Conservation (phyloP, 2,888 invertebrate species). For the Lottia scabra region DNA sequence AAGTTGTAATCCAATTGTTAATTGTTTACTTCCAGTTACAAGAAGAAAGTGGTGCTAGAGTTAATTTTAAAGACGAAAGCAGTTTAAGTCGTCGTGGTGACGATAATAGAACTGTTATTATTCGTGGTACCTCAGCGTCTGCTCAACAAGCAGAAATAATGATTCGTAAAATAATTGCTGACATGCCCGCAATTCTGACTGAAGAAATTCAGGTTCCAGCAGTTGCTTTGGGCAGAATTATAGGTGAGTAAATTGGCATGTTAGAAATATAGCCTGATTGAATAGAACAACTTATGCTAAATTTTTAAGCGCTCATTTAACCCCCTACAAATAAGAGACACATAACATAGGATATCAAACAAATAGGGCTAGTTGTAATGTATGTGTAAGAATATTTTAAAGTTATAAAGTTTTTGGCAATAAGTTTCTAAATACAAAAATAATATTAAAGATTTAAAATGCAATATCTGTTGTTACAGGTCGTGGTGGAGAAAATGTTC, state of each 20-base stretch:
- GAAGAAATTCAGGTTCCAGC: slow-evolving; percentile 78
- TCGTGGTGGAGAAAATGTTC: slow-evolving; percentile 79
- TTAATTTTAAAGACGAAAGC: slow-evolving; percentile 71
- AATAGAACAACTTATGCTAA: too few species aligned
- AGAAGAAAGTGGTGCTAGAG: slow-evolving; percentile 78
- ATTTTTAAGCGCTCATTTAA: too few species aligned
- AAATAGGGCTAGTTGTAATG: too few species aligned
- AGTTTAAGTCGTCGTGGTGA: slow-evolving; percentile 61
- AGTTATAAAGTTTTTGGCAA: too few species aligned
- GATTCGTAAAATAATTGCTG: slow-evolving; percentile 77
- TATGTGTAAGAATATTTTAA: too few species aligned
- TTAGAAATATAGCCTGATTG: too few species aligned
- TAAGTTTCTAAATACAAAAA: too few species aligned
- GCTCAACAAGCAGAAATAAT: slow-evolving; percentile 79
- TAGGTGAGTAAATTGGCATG: slow-evolving; percentile 70
- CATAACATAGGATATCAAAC: too few species aligned
- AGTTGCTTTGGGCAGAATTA: slow-evolving; percentile 79
- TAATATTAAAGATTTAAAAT: too few species aligned
- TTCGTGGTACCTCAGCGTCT: slow-evolving; percentile 78
- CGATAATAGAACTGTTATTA: slow-evolving; percentile 75
- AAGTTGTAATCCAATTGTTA: background rate
- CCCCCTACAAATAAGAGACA: too few species aligned
- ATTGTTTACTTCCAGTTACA: slow-evolving; percentile 73
- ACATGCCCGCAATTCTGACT: slow-evolving; percentile 79
- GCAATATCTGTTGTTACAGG: slow-evolving; percentile 63